These are phyloP conservation scores for Opisthocomus hoazin DNA, from an alignment of 2,113 vertebrate species.

Conservation along the genomic window DNA sequence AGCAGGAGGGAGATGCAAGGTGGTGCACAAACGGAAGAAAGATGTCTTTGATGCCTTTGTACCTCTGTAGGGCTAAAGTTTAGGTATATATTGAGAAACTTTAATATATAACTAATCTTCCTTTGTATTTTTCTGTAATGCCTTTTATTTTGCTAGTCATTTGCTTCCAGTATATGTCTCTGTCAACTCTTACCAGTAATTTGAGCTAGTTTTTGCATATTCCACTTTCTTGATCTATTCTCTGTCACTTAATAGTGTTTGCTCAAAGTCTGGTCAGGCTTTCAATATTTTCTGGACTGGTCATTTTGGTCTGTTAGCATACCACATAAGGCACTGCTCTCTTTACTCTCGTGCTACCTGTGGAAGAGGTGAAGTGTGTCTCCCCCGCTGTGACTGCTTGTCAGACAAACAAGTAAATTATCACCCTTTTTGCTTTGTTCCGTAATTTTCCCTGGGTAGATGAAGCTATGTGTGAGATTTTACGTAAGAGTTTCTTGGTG, in stretches of 20 bases:
- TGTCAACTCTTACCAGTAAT: neutral
- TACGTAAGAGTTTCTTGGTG: neutral
- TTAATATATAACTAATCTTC: neutral
- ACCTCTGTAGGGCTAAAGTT: neutral
- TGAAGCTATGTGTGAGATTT: accelerated
- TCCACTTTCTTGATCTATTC: neutral
- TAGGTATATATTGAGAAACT: neutral
- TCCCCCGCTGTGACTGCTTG: neutral
- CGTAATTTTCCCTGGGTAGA: neutral
- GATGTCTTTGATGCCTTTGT: neutral
- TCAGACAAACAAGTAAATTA: neutral
- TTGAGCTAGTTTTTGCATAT: neutral
- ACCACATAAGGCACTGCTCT: neutral
- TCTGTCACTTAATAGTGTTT: neutral
- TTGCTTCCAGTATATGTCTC: neutral
- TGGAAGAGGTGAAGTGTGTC: neutral
- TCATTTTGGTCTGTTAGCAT: neutral
- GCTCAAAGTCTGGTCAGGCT: neutral
- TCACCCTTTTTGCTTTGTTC: neutral
- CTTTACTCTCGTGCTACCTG: neutral
- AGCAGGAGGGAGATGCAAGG: neutral
- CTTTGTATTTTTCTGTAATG: neutral
- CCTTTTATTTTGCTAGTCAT: neutral
- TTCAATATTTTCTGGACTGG: neutral
- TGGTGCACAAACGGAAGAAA: neutral